Percentiles rank a stretch among this genome's conserved stretches.
Evolutionary conservation across 2,113 vertebrate genomes (phyloP).

Genomic region (Coracopsis vasa): DNA sequence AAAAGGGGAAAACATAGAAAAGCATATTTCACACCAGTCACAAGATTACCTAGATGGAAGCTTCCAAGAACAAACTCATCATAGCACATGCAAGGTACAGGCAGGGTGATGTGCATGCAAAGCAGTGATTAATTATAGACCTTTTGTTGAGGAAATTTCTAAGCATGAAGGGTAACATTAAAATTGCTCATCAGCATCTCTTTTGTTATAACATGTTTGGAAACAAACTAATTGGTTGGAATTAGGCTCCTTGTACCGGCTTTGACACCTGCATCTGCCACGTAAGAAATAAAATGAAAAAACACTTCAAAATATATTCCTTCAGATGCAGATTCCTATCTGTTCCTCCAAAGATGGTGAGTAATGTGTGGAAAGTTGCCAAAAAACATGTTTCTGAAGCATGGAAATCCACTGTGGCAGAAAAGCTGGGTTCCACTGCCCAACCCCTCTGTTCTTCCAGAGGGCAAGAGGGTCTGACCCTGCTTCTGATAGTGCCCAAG

Average conservation of each 20-base stretch:
- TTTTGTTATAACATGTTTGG: slow-evolving; percentile 57
- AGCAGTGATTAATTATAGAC: slow-evolving; percentile 35
- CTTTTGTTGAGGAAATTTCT: slow-evolving; percentile 28
- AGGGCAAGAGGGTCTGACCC: background rate
- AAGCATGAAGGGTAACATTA: slow-evolving; percentile 16
- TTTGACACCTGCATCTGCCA: slow-evolving; percentile 5
- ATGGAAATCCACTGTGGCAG: background rate
- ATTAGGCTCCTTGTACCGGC: background rate
- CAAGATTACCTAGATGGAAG: background rate
- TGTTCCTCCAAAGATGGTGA: background rate
- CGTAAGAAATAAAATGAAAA: background rate
- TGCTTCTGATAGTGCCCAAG: accelerated
- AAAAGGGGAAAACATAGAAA: background rate
- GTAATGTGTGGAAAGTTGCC: background rate
- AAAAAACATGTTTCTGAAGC: background rate
- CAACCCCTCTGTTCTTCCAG: background rate
- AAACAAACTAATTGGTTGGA: slow-evolving; percentile 55
- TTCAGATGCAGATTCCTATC: background rate
- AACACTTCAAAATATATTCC: background rate
- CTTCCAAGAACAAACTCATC: background rate
- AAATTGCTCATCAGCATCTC: slow-evolving; percentile 48
- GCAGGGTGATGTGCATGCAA: background rate
- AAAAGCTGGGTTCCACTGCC: too few relatives aligned
- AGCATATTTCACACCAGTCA: background rate
- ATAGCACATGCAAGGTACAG: background rate